These are phyloP conservation scores for Hypsopygia costalis DNA, from an alignment of 2,888 invertebrate genomes.

Conservation along the genomic window DNA sequence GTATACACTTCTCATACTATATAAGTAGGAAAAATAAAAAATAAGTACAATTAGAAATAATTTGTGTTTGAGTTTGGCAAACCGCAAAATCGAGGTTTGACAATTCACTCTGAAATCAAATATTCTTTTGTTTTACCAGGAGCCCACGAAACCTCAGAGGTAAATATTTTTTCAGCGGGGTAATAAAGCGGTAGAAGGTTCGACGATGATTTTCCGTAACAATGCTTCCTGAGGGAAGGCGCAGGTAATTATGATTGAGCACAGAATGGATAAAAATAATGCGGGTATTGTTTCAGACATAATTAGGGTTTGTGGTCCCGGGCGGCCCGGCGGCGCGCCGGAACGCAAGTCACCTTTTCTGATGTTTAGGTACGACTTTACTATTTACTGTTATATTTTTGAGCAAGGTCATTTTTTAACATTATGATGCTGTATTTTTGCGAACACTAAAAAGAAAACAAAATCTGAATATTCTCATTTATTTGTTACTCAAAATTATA, in stretches of 20 bases:
- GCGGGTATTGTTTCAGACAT: slow-evolving; percentile 72
- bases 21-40: no score
- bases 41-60: no score
- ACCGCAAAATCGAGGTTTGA: background rate
- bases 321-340: slow-evolving; percentile 31
- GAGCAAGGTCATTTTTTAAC: no score
- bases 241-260: slow-evolving; percentile 78
- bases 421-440: no score
- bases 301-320: slow-evolving; percentile 78
- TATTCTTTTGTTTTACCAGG: slow-evolving; percentile 12
- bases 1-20: no score
- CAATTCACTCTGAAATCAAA: slow-evolving; percentile 10
- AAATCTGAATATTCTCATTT: no score
- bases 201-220: slow-evolving; percentile 58
- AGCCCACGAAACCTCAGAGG: slow-evolving; percentile 26
- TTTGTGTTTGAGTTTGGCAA: no score
- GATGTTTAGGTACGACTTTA: slow-evolving; percentile 11
- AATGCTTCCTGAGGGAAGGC: slow-evolving; percentile 62
- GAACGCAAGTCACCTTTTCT: slow-evolving; percentile 57
- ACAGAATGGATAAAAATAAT: slow-evolving; percentile 77
- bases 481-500: no score
- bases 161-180: slow-evolving; percentile 40
- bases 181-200: slow-evolving; percentile 41
- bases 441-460: no score
- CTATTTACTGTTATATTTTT: slow-evolving; percentile 11